Base-by-base conservation (phyloP, 92 coral and sea anemone species). In the Heteractis magnifica region DNA sequence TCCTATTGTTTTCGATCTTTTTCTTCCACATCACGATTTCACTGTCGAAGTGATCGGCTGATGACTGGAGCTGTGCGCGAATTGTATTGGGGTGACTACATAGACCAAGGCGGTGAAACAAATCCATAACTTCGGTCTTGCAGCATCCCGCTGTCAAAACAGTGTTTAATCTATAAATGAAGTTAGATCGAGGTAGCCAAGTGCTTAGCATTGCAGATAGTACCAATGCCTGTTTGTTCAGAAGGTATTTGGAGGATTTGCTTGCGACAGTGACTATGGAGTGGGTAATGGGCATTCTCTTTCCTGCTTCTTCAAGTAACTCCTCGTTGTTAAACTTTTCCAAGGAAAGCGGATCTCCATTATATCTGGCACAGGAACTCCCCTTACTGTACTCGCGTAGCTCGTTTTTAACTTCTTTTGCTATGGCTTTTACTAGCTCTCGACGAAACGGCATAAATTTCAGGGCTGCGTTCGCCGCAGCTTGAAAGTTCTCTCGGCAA, bases 151-250 rank as follows among this genome's bases (percentile, higher is more conserved):
- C 74, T 0, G 41, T 68, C 6, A 90, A 77, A 14, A 90, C 52
- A 0, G 85, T 72, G 48, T 90, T 83, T 12, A 55, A 64, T 12
- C 89, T 10, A 77, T 90, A 83, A 6, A 82, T 59, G 26, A 87
- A 83, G 11, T 87, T 90, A 0, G 86, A 87, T 0, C 80, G 77
- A 4, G 89, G 86, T 6, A 89, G 10, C 88, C 89, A 89, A 2
- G 93, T 83, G 56, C 87, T 90, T 48, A 90, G n/a, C 16, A 90
- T 3, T 6, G 86, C 51, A 72, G 87, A 90, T 49, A 90, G 44
- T 9, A 71, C 55, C 12, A 90, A 50, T 10, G 84, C 91, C 68
- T 84, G 86, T 78, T 87, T 87, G 85, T 87, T 77, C 20, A 56
- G 72, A 34, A 65, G 49, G 64, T 20, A 91, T 23, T 84, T 84